Evolutionary conservation across 2,888 invertebrate genomes (phyloP).

Genomic region (Drosophila infuscata): DNA sequence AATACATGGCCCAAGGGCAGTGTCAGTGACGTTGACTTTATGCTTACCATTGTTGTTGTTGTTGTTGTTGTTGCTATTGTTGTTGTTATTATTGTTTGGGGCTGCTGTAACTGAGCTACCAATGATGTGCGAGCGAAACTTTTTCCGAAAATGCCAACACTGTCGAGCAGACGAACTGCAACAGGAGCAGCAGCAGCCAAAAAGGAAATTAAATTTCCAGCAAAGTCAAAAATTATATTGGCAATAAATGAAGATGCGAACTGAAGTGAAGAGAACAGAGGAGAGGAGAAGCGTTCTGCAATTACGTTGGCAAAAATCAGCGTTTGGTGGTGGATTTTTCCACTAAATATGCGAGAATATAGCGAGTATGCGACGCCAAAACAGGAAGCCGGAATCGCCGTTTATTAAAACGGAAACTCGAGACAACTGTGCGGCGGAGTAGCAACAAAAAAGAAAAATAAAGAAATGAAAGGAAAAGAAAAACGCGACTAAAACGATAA

Average conservation of each 20-base stretch:
- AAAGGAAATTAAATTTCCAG: conserved; percentile 83
- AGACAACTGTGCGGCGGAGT: conserved; percentile 72
- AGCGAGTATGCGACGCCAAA: conserved; percentile 56
- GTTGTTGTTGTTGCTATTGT: conserved; percentile 7
- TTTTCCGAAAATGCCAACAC: conserved; percentile 59
- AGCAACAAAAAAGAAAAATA: conserved; percentile 3
- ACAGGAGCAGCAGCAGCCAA: conserved; percentile 29
- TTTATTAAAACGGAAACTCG: conserved; percentile 82
- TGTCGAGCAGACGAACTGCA: conserved; percentile 26
- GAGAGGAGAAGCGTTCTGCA: conserved; percentile 45
- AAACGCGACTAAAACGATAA: conserved; percentile 28
- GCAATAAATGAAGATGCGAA: conserved; percentile 76
- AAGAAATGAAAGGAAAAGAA: not conserved
- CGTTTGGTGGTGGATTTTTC: conserved; percentile 27
- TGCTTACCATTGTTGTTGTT: conserved; percentile 2
- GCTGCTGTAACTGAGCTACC: conserved; percentile 6
- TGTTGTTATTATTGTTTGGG: conserved; percentile 1
- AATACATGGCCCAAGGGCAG: conserved; percentile 68
- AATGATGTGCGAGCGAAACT: conserved; percentile 47
- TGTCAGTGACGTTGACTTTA: conserved; percentile 49
- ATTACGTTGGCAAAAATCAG: conserved; percentile 51
- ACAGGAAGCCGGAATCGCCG: conserved; percentile 82
- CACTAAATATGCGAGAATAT: conserved; percentile 39
- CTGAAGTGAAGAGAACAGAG: conserved; percentile 43
- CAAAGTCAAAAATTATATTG: conserved; percentile 82